Evolutionary conservation across 2,888 invertebrate genomes (phyloP), one percentile per base, ranked within the genome.

Genomic region (Drosophila incognita): DNA sequence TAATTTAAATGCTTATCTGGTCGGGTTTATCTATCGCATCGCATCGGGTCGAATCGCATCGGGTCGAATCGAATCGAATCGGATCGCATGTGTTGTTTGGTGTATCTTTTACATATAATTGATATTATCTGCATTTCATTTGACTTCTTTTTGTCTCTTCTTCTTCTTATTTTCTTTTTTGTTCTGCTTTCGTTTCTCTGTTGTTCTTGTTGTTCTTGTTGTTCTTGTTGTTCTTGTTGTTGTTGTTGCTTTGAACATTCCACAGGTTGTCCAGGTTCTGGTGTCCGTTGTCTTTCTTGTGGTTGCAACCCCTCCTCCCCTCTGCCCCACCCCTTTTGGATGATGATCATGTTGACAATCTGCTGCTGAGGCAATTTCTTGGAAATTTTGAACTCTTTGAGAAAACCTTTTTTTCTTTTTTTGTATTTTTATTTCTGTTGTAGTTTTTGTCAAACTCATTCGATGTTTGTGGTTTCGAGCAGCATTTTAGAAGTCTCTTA

Each of bases 341-440:
- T 88, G 89, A 89, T 90, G 90, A 90, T 87, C 89, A 87, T 89
- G 90, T 90, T 90, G 90, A 90, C 90, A 90, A 87, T 89, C 82
- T 81, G 76, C 61, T 59, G 74, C 33, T 48, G 67, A 63, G 59
- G 57, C 56, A 18, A 33, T 64, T 79, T 79, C 81, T 77, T 48
- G 66, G 81, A 81, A 75, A 42, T 57, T 68, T 74, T 68, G 42
- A 76, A 76, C 81, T 79, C 51, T 60, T 68, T 74, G 79, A 78
- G 79, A 82, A 76, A 82, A 64, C 53, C 61, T 56, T 70, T 72
- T 56, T 56, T 64, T 73, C 0, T 6, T 72, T 75, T n/a, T 0
- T 29, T 42, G 31, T 48, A 13, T 15, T 59, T 36, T 46, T 33
- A n/a, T 38, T 13, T 76, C 67, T 61, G 56, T 75, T 76, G 77